Conservation (phyloP, 2,113 vertebrate genomes). For the Rhinolophus ferrumequinum region DNA sequence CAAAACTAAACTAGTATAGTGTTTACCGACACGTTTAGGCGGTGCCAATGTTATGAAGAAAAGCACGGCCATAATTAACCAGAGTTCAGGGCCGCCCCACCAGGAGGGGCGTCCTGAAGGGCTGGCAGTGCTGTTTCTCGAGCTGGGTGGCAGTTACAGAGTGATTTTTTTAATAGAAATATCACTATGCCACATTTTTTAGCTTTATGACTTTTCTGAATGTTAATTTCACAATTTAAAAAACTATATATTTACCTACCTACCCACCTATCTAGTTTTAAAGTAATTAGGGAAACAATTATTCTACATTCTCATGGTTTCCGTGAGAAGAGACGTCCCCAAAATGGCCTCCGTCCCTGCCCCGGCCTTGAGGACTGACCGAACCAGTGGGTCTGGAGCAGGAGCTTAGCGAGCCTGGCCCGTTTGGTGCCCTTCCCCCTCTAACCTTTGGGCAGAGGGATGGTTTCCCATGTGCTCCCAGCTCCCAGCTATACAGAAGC, state of each 20-base stretch:
- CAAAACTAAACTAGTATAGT: neutral
- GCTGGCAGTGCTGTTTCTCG: neutral
- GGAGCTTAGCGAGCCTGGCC: neutral
- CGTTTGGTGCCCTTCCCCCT: neutral
- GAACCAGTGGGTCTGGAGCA: no score
- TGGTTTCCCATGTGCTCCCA: neutral
- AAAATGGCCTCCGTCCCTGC: neutral
- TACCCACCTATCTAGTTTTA: neutral
- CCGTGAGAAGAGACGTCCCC: neutral
- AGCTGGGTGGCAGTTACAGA: neutral
- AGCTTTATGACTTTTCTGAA: neutral
- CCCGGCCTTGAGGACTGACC: neutral
- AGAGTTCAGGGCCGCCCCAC: neutral
- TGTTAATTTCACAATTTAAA: neutral
- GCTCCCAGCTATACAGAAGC: neutral
- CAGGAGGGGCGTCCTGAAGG: neutral
- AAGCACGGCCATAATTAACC: neutral
- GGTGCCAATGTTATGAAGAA: neutral
- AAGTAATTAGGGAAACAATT: neutral
- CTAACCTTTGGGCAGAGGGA: neutral
- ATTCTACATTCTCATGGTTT: neutral
- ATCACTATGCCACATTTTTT: neutral
- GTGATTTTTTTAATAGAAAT: neutral
- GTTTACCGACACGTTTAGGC: neutral
- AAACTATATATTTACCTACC: neutral